Evolutionary conservation across 2,113 vertebrate genomes (phyloP).

Genomic region (Grallaria varia): DNA sequence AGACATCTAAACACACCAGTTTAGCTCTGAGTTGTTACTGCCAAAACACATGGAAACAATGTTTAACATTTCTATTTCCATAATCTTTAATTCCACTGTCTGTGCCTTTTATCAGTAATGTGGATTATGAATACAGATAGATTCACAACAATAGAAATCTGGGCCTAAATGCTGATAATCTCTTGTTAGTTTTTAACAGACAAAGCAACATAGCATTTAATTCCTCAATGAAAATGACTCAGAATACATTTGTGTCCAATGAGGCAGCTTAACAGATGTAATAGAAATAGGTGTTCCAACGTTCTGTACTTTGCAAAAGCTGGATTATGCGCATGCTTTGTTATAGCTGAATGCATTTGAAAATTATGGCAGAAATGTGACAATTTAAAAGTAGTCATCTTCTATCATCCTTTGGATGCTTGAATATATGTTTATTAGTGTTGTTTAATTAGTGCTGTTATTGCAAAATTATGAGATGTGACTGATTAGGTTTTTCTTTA

Average conservation of each 20-base stretch:
- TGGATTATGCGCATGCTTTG: not conserved
- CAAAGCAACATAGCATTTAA: not conserved
- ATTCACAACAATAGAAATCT: not conserved
- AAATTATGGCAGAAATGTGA: not conserved
- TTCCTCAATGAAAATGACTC: conserved; percentile 2
- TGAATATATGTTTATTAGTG: not conserved
- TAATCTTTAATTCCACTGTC: conserved; percentile 6
- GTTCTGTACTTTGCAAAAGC: not conserved
- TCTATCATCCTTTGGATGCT: not conserved
- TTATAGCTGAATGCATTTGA: not conserved
- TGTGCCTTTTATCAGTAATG: conserved; percentile 14
- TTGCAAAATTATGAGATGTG: not conserved
- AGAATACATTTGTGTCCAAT: not conserved
- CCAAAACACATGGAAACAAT: conserved; percentile 18
- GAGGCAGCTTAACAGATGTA: not conserved
- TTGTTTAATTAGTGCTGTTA: not conserved
- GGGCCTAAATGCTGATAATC: not conserved
- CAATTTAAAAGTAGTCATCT: not conserved
- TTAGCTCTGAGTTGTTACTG: conserved; percentile 17
- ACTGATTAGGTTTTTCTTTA: not conserved
- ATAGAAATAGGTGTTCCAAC: not conserved
- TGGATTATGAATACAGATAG: not conserved
- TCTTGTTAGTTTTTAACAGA: conserved; percentile 21
- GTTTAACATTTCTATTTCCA: not conserved
- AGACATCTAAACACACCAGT: not conserved